phyloP scores from a whole-genome alignment of 2,888 invertebrate species.

The Villa cingulata region DNA sequence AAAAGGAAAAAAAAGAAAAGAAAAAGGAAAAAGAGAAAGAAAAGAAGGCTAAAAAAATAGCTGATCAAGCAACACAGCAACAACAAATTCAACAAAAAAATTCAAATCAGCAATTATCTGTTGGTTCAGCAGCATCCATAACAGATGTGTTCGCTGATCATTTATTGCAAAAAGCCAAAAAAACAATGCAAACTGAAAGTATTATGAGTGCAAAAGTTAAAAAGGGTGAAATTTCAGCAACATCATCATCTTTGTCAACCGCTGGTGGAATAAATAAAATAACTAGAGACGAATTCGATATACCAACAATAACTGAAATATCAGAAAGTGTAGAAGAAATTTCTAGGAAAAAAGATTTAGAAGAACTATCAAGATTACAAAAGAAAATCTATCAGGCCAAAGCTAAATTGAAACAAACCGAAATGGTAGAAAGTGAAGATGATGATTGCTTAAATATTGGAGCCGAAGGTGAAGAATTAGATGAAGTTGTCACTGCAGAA shows the following conservation, averaged over 20 bases:
- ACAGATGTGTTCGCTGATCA: conserved; percentile 52
- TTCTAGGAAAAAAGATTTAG: conserved; percentile 33
- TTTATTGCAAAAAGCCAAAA: conserved; percentile 38
- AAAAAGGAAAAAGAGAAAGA: conserved; percentile 27
- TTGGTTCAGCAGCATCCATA: conserved; percentile 40
- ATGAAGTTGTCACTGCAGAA: conserved; percentile 12
- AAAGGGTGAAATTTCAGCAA: conserved; percentile 12
- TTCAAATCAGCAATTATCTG: conserved; percentile 34
- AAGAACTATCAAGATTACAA: conserved; percentile 44
- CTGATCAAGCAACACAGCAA: conserved; percentile 12
- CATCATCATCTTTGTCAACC: conserved; percentile 16
- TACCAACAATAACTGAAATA: conserved; percentile 38
- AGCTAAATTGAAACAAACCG: conserved; percentile 37
- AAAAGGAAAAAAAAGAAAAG: conserved; percentile 37
- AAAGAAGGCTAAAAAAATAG: conserved; percentile 31
- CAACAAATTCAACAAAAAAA: conserved; percentile 35
- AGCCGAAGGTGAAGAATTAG: conserved; percentile 43
- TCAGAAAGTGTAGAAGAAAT: conserved; percentile 10
- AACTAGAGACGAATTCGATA: conserved; percentile 36
- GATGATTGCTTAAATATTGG: conserved; percentile 53
- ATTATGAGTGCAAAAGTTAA: conserved; percentile 25
- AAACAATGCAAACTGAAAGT: conserved; percentile 19
- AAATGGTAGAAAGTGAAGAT: conserved; percentile 42
- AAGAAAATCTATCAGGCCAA: conserved; percentile 47
- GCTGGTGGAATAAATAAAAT: conserved; percentile 29